These are phyloP conservation scores for Cephalopterus ornatus DNA, from an alignment of 2,113 vertebrate genomes.

Conservation along the genomic window DNA sequence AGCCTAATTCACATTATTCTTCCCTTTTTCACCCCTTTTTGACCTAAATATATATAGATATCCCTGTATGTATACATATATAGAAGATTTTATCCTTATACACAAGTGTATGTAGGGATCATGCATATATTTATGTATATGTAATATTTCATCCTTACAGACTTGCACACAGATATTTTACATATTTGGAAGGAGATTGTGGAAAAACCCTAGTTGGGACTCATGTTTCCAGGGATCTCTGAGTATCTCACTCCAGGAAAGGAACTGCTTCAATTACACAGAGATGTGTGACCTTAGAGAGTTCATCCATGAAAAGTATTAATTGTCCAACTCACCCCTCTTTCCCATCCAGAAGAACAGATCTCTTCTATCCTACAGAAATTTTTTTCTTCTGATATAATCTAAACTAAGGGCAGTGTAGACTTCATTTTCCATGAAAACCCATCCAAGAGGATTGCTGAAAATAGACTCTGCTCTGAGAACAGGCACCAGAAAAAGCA, in stretches of 20 bases:
- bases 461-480: slow-evolving; percentile 43
- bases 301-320: neutral
- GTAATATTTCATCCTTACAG: neutral
- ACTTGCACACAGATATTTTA: neutral
- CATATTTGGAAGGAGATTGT: neutral
- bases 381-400: slow-evolving; percentile 48
- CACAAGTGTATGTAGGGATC: neutral
- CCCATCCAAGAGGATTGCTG: slow-evolving; percentile 37
- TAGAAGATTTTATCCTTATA: neutral
- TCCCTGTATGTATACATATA: neutral
- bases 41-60: neutral
- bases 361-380: slow-evolving; percentile 10
- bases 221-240: neutral
- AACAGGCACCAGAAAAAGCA: slow-evolving; percentile 40
- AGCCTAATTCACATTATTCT: neutral
- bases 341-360: neutral
- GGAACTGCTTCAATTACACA: neutral
- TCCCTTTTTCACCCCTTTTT: neutral
- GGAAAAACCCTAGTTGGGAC: neutral
- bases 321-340: neutral
- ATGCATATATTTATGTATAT: neutral
- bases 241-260: neutral
- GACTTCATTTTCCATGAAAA: slow-evolving; percentile 50
- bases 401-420: neutral
- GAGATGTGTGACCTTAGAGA: neutral